phyloP scores from a whole-genome alignment of 2,797 vertebrate species.

The Paguma larvata region DNA sequence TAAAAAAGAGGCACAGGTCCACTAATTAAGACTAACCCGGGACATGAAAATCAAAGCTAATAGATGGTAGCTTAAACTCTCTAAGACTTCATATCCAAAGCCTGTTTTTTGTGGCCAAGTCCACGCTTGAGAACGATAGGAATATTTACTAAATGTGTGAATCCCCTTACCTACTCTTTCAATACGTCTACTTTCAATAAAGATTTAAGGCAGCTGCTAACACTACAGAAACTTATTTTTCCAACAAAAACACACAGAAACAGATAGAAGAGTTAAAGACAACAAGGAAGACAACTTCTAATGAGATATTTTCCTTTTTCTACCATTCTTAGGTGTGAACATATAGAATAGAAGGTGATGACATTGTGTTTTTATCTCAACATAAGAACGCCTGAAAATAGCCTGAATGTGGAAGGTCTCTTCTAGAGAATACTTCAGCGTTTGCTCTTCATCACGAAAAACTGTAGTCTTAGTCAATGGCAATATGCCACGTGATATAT shows the following conservation, averaged over 20 bases:
- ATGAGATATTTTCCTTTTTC: background rate
- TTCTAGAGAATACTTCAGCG: background rate
- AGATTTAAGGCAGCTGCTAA: background rate
- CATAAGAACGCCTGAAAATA: conserved; percentile 47
- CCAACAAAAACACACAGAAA: background rate
- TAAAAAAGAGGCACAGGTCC: conserved; percentile 23
- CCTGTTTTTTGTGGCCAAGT: background rate
- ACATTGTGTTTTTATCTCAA: background rate
- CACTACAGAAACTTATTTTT: background rate
- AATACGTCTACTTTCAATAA: background rate
- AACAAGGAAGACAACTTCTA: background rate
- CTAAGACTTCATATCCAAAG: background rate
- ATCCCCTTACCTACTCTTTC: background rate
- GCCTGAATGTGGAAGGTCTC: background rate
- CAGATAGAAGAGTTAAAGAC: background rate
- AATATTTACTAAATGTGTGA: background rate
- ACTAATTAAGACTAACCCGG: conserved; percentile 40
- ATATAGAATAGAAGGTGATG: background rate
- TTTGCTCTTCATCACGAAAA: background rate
- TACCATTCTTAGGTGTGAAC: background rate
- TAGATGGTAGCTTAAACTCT: background rate
- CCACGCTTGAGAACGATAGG: background rate
- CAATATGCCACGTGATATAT: background rate
- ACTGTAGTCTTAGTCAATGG: background rate
- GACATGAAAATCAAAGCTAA: background rate